These are phyloP conservation scores for Perca fluviatilis DNA, from an alignment of 2,113 vertebrate genomes.

Conservation along the genomic window DNA sequence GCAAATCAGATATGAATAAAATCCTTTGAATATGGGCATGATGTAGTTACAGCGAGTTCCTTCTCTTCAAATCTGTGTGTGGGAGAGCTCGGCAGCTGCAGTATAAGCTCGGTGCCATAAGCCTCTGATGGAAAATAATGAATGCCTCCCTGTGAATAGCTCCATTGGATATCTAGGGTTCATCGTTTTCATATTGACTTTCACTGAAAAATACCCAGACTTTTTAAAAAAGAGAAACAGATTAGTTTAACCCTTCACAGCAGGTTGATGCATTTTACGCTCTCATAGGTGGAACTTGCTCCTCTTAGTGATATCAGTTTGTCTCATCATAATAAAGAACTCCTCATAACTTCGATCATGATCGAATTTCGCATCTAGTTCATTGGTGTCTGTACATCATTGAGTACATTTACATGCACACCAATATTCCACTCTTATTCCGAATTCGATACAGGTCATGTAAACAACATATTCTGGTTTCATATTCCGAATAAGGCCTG, in stretches of 20 bases:
- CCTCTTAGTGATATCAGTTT: background rate
- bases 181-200: constrained; percentile 1
- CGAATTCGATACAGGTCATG: too few relatives aligned
- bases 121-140: constrained; percentile 37
- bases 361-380: background rate
- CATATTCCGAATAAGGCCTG: too few relatives aligned
- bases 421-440: too few relatives aligned
- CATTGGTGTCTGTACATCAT: background rate
- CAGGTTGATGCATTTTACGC: too few relatives aligned
- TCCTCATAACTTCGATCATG: too few relatives aligned
- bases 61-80: constrained; percentile 59
- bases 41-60: constrained; percentile 44
- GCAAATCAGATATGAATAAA: constrained; percentile 61
- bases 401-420: too few relatives aligned
- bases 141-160: constrained; percentile 4
- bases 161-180: background rate
- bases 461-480: too few relatives aligned
- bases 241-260: background rate
- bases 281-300: background rate
- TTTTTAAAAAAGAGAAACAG: background rate
- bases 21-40: constrained; percentile 46
- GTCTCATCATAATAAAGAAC: background rate
- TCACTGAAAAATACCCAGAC: background rate
- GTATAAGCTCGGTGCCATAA: constrained; percentile 16
- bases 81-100: constrained; percentile 60